phyloP scores from a whole-genome alignment of 2,888 invertebrate species.

The Crioceris asparagi region DNA sequence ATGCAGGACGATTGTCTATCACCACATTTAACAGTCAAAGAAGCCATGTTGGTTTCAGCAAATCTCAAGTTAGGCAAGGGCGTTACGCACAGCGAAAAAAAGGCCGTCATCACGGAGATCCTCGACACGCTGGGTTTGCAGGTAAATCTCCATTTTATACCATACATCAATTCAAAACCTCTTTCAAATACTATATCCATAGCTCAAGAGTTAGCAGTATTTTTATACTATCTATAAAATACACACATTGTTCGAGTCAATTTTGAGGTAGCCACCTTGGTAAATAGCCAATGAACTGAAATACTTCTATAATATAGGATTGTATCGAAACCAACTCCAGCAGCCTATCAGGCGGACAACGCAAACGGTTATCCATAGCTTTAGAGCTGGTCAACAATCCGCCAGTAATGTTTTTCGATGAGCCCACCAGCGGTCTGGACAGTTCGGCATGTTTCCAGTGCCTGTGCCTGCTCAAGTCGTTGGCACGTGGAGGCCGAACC shows the following conservation, averaged over 20 bases:
- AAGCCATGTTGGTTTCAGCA: constrained; percentile 89
- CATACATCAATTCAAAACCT: no score
- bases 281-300: no score
- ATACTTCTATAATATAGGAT: no score
- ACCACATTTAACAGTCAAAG: constrained; percentile 81
- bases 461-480: constrained; percentile 74
- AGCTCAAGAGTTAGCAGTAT: no score
- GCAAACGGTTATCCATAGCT: constrained; percentile 82
- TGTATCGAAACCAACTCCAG: constrained; percentile 69
- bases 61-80: constrained; percentile 83
- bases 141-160: no score
- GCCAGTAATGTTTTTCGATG: constrained; percentile 95
- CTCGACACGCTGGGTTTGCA: constrained; percentile 44
- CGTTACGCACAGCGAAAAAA: constrained; percentile 59
- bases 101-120: constrained; percentile 74
- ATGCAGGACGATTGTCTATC: constrained; percentile 91
- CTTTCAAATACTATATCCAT: no score
- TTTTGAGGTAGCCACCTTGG: no score
- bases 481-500: constrained; percentile 80
- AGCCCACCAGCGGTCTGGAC: constrained; percentile 87
- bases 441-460: constrained; percentile 84
- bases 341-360: constrained; percentile 81
- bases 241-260: no score
- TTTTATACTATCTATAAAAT: no score
- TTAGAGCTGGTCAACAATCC: constrained; percentile 91